phyloP scores from a whole-genome alignment of 2,888 invertebrate species.

The Tillus elongatus region DNA sequence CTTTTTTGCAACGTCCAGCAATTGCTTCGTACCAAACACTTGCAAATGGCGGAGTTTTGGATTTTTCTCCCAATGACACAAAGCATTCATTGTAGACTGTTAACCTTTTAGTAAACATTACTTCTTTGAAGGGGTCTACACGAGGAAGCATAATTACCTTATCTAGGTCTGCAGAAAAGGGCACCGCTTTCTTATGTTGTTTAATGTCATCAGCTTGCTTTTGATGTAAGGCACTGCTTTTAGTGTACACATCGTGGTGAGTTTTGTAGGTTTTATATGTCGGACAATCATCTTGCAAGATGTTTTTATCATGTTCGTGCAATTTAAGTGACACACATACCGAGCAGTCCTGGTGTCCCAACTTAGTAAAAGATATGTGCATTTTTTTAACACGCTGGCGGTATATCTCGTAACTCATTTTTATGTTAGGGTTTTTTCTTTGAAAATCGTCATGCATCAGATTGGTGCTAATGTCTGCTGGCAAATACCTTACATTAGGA shows the following conservation, averaged over 20 bases:
- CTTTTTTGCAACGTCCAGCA: constrained; percentile 28
- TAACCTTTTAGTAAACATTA: constrained; percentile 20
- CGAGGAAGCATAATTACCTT: constrained; percentile 20
- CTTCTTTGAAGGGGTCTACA: constrained; percentile 19
- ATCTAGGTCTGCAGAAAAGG: constrained; percentile 5
- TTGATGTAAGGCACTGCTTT: neutral
- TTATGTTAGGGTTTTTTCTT: neutral
- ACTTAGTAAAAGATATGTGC: constrained; percentile 10
- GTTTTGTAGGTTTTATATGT: neutral
- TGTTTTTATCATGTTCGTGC: constrained; percentile 6
- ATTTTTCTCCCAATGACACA: constrained; percentile 21
- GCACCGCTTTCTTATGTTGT: too few species aligned
- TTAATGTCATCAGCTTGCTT: neutral
- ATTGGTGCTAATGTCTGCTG: constrained; percentile 7
- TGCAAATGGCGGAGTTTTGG: constrained; percentile 19
- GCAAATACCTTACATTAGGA: constrained; percentile 9
- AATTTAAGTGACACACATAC: neutral
- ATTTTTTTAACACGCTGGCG: constrained; percentile 5
- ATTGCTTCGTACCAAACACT: constrained; percentile 28
- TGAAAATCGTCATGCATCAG: constrained; percentile 10
- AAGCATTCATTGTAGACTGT: constrained; percentile 23
- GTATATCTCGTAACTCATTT: constrained; percentile 10
- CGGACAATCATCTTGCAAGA: neutral
- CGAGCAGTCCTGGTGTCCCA: constrained; percentile 10
- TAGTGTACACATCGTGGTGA: neutral